phyloP scores from a whole-genome alignment of 2,113 vertebrate genomes.

The Periophthalmus modestus region DNA sequence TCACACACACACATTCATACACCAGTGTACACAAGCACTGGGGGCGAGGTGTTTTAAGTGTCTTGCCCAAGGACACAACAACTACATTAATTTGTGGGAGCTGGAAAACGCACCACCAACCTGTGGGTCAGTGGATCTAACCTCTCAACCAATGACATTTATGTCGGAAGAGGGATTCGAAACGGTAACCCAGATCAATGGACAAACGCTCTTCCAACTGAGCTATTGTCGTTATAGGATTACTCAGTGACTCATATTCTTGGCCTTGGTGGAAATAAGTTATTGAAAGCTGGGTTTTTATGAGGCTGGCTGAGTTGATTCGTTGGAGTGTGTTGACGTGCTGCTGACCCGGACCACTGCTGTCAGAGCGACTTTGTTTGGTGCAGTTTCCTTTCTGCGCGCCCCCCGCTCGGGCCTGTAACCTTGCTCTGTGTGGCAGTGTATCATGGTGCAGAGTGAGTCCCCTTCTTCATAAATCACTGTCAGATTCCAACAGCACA shows the following conservation, averaged over 20 bases:
- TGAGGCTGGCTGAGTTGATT: conserved; percentile 42
- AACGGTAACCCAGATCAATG: too few species aligned
- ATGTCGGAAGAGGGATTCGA: too few species aligned
- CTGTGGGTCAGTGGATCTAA: too few species aligned
- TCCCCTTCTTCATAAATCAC: conserved; percentile 74
- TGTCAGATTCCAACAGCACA: conserved; percentile 70
- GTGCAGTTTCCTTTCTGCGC: conserved; percentile 70
- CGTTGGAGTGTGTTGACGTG: conserved; percentile 46
- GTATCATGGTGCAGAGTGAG: conserved; percentile 70
- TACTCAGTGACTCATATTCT: too few species aligned
- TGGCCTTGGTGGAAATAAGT: conserved; percentile 58
- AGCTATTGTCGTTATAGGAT: conserved; percentile 39
- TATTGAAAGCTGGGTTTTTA: conserved; percentile 53
- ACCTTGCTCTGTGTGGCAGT: conserved; percentile 72
- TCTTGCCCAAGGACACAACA: too few species aligned
- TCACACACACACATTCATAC: too few species aligned
- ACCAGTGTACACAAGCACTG: too few species aligned
- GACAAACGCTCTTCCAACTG: too few species aligned
- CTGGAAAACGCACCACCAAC: too few species aligned
- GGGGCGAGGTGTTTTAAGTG: too few species aligned
- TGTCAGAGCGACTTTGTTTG: conserved; percentile 62
- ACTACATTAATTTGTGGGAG: too few species aligned
- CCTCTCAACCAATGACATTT: too few species aligned
- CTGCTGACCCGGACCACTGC: conserved; percentile 58
- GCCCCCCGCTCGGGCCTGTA: conserved; percentile 61